Evolutionary conservation across 2,797 vertebrate genomes (phyloP).

Genomic region (Tenualosa thibaudeaui): DNA sequence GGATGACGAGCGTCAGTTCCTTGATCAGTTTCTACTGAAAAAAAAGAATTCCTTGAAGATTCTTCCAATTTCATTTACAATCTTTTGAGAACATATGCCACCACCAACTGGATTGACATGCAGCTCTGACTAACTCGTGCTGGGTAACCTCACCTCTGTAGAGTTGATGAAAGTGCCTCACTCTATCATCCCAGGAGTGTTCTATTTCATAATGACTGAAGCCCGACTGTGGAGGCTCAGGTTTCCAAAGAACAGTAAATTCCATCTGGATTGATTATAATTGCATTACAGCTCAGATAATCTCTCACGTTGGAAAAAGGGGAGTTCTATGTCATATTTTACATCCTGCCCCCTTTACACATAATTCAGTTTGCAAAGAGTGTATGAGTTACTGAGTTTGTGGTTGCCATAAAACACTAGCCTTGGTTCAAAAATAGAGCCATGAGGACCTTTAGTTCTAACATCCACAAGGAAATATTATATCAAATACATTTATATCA

Average conservation of each 20-base stretch:
- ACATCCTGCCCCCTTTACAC: background rate
- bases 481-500: too few relatives aligned
- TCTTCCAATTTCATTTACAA: background rate
- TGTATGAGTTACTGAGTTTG: background rate
- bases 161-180: background rate
- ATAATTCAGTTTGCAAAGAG: constrained; percentile 11
- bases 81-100: background rate
- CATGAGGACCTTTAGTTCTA: background rate
- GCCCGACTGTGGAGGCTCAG: background rate
- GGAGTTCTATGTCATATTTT: background rate
- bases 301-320: background rate
- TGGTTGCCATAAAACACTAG: background rate
- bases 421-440: background rate
- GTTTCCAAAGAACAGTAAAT: constrained; percentile 7
- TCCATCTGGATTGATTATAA: constrained; percentile 1
- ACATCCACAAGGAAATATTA: background rate
- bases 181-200: background rate
- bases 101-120: background rate
- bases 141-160: background rate
- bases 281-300: constrained; percentile 11
- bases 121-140: background rate
- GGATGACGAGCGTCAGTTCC: background rate
- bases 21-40: background rate
- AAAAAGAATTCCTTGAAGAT: background rate
- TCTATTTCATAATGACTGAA: constrained; percentile 19